phyloP scores from a whole-genome alignment of 2,797 vertebrate genomes.

The Sorex maritimensis region DNA sequence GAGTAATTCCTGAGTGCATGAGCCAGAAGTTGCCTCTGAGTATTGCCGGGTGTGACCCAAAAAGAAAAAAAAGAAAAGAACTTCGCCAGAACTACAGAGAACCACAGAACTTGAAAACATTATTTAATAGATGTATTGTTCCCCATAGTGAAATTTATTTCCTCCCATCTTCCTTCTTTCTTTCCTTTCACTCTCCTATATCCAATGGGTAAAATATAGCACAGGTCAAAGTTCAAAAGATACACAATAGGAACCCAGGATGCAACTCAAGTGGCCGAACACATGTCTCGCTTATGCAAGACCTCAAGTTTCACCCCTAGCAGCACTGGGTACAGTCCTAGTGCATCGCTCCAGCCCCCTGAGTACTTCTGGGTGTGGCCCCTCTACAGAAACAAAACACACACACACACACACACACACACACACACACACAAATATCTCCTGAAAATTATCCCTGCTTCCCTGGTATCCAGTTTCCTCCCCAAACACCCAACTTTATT shows the following conservation, averaged over 20 bases:
- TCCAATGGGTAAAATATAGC: conserved; percentile 23
- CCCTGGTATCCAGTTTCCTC: neutral
- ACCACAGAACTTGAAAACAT: conserved; percentile 4
- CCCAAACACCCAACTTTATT: neutral
- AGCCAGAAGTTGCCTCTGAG: no score
- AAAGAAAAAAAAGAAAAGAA: no score
- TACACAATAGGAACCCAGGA: neutral
- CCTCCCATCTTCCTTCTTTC: neutral
- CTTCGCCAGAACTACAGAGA: neutral
- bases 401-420: no score
- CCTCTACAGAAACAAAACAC: no score
- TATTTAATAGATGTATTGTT: neutral
- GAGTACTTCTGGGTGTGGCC: no score
- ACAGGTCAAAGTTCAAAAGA: conserved; percentile 48
- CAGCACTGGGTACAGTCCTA: no score
- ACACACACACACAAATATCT: neutral
- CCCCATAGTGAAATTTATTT: neutral
- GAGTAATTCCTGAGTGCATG: no score
- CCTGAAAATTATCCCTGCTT: conserved; percentile 6
- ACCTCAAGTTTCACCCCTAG: no score
- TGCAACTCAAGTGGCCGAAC: no score
- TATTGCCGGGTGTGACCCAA: no score
- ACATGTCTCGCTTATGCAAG: no score
- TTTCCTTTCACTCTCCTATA: conserved; percentile 11
- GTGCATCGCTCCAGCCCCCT: no score